Evolutionary conservation across 2,113 vertebrate species (phyloP).

Genomic region (Sorex fumeus): DNA sequence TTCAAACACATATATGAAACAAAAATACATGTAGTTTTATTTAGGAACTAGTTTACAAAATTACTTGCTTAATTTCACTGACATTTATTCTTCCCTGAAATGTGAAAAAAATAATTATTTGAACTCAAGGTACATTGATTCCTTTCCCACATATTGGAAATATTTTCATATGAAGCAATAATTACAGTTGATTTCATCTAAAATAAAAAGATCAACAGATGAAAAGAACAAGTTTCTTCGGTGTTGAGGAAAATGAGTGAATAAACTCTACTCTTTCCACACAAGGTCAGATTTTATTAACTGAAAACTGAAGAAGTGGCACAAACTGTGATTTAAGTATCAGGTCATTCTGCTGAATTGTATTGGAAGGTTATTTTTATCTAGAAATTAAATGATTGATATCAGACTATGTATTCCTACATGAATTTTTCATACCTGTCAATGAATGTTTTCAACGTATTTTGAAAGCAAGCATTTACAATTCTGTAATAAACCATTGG

Average conservation of each 20-base stretch:
- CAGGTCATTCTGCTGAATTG: conserved; percentile 57
- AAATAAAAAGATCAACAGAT: background rate
- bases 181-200: background rate
- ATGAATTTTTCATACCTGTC: conserved; percentile 80
- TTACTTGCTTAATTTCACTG: background rate
- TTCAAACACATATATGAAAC: conserved; percentile 49
- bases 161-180: background rate
- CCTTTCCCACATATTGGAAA: background rate
- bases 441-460: conserved; percentile 80
- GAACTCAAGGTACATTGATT: background rate
- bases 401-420: conserved; percentile 71
- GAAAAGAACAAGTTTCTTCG: background rate
- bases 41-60: conserved; percentile 6
- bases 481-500: conserved; percentile 19
- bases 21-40: background rate
- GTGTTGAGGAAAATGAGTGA: background rate
- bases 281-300: conserved; percentile 32
- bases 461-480: conserved; percentile 79
- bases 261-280: conserved; percentile 20
- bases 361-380: conserved; percentile 79
- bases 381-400: conserved; percentile 48
- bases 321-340: background rate
- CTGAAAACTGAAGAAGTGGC: conserved; percentile 38
- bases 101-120: background rate
- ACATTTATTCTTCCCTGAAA: background rate